Evolutionary conservation across 2,113 vertebrate genomes (phyloP), one percentile per base, ranked within the genome.

Genomic region (Cyanistes caeruleus): DNA sequence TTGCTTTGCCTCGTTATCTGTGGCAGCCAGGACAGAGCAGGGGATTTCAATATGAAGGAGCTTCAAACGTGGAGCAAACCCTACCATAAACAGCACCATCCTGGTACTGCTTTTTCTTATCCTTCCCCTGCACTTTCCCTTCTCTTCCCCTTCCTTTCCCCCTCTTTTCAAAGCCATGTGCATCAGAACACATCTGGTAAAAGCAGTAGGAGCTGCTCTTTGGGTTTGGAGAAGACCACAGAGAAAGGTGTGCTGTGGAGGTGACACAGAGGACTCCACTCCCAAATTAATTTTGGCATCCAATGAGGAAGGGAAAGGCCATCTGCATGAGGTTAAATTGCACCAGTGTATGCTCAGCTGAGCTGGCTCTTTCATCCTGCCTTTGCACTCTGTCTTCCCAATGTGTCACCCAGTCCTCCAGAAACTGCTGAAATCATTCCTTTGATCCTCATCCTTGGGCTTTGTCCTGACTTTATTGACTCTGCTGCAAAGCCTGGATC

Each of bases 101-200:
- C 21, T 78, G 28, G 17, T 24, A 20, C 15, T 49, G 11, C 28
- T 49, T 52, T 41, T 10, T 48, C 30, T 30, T 12, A 41, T 8
- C 11, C 8, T 16, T 30, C 12, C n/a, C 24, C 31, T 74, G 24
- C 24, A 10, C 6, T 18, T 56, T 4, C 28, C 19, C 23, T 21
- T 25, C 27, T 33, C 25, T 39, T 5, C 3, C 3, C 2, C 3
- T 15, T 63, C 9, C 9, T 33, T 2, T 19, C 7, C n/a, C 27
- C 2, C 13, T 65, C 17, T 12, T 88, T 82, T 33, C 78, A 60
- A 89, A 76, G 67, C 58, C 48, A 9, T 1, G 5, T 35, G 28
- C 41, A 46, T 60, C 62, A 73, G 67, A 80, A 68, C 77, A 76
- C 35, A 56, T n/a, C 52, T 83, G 62, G 11, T 30, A 31, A 83